These are phyloP conservation scores for Drosophila dives DNA, from an alignment of 2,888 invertebrate genomes.

Conservation along the genomic window DNA sequence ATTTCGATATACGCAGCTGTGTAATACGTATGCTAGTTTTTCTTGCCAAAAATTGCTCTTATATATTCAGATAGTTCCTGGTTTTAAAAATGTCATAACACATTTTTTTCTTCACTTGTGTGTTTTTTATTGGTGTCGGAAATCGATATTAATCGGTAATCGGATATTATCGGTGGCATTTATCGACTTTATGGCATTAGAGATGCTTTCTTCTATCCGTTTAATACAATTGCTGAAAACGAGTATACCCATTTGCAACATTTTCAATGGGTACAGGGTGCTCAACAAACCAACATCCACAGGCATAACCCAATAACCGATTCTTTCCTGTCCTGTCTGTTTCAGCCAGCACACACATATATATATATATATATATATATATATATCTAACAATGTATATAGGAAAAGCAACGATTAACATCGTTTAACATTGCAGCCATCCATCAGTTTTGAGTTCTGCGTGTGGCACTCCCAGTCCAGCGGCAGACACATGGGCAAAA, in stretches of 20 bases:
- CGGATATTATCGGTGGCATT: neutral
- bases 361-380: too few relatives aligned
- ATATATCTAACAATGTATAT: neutral
- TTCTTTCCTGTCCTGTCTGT: conserved; percentile 18
- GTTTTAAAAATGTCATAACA: neutral
- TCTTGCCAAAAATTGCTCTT: neutral
- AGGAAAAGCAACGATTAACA: conserved; percentile 31
- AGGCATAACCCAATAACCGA: conserved; percentile 29
- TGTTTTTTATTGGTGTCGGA: neutral
- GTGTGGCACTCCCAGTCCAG: conserved; percentile 39
- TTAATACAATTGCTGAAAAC: neutral
- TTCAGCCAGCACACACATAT: conserved; percentile 16
- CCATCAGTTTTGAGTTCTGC: conserved; percentile 32
- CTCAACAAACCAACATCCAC: conserved; percentile 23
- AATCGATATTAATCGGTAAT: neutral
- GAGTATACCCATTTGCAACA: neutral
- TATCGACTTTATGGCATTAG: neutral
- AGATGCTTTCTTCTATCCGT: neutral
- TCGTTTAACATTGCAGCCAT: conserved; percentile 47
- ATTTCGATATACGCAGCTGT: neutral
- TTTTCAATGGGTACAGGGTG: neutral
- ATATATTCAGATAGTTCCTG: neutral
- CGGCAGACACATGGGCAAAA: neutral
- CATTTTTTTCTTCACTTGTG: neutral
- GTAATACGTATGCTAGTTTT: neutral